Conservation (phyloP, 1,140 invertebrate species). For the Hycleus phaleratus region DNA sequence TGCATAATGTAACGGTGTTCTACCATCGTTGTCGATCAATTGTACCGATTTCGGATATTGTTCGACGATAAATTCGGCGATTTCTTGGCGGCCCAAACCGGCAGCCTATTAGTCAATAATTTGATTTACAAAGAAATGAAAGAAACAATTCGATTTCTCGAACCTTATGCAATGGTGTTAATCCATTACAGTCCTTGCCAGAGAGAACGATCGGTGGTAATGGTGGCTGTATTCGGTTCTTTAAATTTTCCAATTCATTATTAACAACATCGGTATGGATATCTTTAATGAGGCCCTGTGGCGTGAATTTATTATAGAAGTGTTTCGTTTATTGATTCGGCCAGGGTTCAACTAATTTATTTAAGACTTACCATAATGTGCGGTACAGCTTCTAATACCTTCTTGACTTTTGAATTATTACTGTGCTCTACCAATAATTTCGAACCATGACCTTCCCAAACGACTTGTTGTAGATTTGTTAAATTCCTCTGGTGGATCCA, state of each 20-base stretch:
- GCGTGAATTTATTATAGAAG: not conserved
- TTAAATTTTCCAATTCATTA: slow-evolving; percentile 66
- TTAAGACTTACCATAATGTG: slow-evolving; percentile 67
- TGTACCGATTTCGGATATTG: slow-evolving; percentile 60
- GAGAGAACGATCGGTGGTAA: slow-evolving; percentile 63
- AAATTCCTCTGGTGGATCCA: slow-evolving; percentile 88
- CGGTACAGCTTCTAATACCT: slow-evolving; percentile 77
- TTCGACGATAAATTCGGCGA: slow-evolving; percentile 64
- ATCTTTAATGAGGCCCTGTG: slow-evolving; percentile 71
- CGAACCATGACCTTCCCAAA: slow-evolving; percentile 81
- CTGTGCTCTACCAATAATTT: slow-evolving; percentile 74
- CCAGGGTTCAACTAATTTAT: not conserved
- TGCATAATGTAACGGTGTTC: slow-evolving; percentile 87
- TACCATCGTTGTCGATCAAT: slow-evolving; percentile 68
- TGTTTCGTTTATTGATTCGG: not conserved
- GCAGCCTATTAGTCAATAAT: slow-evolving; percentile 53
- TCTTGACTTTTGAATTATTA: slow-evolving; percentile 69
- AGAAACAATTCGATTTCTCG: slow-evolving; percentile 8
- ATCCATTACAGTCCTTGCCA: slow-evolving; percentile 71
- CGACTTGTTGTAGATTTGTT: slow-evolving; percentile 68
- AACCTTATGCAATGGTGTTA: slow-evolving; percentile 77
- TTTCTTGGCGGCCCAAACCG: slow-evolving; percentile 64
- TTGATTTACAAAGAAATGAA: no score
- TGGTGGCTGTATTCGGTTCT: slow-evolving; percentile 56
- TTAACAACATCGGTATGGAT: slow-evolving; percentile 68